These are phyloP conservation scores for Suricata suricatta DNA, from an alignment of 2,113 vertebrate genomes.

Conservation along the genomic window DNA sequence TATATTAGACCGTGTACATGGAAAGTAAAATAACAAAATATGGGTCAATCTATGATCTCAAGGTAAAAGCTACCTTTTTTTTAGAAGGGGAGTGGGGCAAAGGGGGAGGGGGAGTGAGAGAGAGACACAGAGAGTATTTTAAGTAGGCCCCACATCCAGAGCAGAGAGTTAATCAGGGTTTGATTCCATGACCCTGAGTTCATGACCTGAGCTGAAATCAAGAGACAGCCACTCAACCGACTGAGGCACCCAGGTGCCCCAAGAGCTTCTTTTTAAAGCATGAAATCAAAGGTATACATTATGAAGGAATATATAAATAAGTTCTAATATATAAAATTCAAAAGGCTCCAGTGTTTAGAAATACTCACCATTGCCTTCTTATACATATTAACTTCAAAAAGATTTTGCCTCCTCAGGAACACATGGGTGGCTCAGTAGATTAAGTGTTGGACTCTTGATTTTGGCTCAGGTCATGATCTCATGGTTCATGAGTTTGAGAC, in stretches of 20 bases:
- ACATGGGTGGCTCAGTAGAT: too few relatives aligned
- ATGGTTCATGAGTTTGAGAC: too few relatives aligned
- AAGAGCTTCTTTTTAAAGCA: background rate
- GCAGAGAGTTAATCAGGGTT: background rate
- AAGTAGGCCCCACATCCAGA: background rate
- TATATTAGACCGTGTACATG: background rate
- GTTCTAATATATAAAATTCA: background rate
- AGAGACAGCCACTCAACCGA: background rate
- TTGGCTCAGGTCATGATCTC: too few relatives aligned
- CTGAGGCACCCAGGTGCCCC: background rate
- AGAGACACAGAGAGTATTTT: background rate
- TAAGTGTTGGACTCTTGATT: too few relatives aligned
- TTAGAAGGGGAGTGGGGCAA: too few relatives aligned
- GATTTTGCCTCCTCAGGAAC: background rate
- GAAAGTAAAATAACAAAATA: background rate
- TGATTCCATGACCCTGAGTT: background rate
- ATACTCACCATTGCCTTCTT: background rate
- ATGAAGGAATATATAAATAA: background rate
- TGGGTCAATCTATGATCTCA: background rate
- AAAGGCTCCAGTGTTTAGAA: background rate
- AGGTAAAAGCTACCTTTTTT: background rate
- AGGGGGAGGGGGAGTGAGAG: background rate
- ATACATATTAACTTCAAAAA: background rate
- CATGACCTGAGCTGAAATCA: background rate
- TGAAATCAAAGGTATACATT: background rate